phyloP scores from a whole-genome alignment of 2,797 vertebrate genomes.

The Notamacropus eugenii region DNA sequence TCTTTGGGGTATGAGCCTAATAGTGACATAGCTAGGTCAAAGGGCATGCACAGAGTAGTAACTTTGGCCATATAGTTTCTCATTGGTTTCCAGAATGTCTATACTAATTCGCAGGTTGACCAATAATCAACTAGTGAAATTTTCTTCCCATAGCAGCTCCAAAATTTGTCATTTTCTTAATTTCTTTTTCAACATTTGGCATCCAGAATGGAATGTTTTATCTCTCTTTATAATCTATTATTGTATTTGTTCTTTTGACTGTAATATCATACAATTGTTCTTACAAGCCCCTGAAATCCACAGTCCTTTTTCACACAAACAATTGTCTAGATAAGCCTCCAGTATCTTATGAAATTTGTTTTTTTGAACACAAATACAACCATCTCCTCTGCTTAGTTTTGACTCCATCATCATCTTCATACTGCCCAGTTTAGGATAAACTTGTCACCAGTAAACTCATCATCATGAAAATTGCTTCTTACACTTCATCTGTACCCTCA shows the following conservation, averaged over 20 bases:
- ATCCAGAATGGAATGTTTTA: not conserved
- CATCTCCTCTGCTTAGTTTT: not conserved
- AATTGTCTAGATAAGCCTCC: not conserved
- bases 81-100: not conserved
- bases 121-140: not conserved
- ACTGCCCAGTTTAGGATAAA: not conserved
- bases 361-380: not conserved
- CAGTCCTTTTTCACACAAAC: not conserved
- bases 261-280: not conserved
- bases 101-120: not conserved
- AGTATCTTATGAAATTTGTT: not conserved
- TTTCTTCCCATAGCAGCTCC: not conserved
- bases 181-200: not conserved
- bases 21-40: not conserved
- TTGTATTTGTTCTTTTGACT: not conserved
- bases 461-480: not conserved
- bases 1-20: not conserved
- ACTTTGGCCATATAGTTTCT: not conserved
- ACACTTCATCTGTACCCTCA: not conserved
- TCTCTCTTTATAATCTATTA: not conserved
- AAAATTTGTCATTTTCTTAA: not conserved
- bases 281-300: not conserved
- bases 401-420: not conserved
- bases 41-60: not conserved
- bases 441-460: not conserved